Evolutionary conservation across 2,888 invertebrate species (phyloP).

Genomic region (Drosophila nigricruria): DNA sequence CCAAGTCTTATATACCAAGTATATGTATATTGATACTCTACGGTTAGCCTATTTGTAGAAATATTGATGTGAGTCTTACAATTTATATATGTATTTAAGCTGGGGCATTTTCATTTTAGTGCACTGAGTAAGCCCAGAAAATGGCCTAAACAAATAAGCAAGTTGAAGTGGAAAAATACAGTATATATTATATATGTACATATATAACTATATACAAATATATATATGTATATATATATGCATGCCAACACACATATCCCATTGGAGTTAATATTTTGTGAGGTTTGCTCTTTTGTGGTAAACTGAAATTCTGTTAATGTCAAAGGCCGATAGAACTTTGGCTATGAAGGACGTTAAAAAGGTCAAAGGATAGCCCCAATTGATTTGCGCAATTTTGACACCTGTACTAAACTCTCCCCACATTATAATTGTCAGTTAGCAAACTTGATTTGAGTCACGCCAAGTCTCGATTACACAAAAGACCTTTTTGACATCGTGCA

Average conservation of each 20-base stretch:
- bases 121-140: not conserved
- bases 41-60: no score
- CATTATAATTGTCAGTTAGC: slow-evolving; percentile 29
- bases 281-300: slow-evolving; percentile 21
- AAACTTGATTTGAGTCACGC: slow-evolving; percentile 41
- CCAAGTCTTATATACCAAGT: no score
- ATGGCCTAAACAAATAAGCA: slow-evolving; percentile 55
- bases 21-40: not conserved
- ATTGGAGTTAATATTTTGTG: slow-evolving; percentile 27
- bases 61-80: not conserved
- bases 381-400: slow-evolving; percentile 7
- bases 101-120: not conserved
- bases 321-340: slow-evolving; percentile 30
- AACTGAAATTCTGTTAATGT: slow-evolving; percentile 52
- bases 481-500: slow-evolving; percentile 36
- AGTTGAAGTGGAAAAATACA: not conserved
- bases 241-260: slow-evolving; percentile 1
- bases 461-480: slow-evolving; percentile 45
- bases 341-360: slow-evolving; percentile 19
- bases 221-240: not conserved
- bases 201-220: not conserved
- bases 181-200: not conserved
- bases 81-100: slow-evolving; percentile 2
- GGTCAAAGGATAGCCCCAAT: slow-evolving; percentile 46
- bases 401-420: not conserved